A percentile compares a stretch with the other conserved stretches of the same genome.
These are phyloP conservation scores for Gavialis gangeticus DNA, from an alignment of 2,113 vertebrate species.

Conservation along the genomic window DNA sequence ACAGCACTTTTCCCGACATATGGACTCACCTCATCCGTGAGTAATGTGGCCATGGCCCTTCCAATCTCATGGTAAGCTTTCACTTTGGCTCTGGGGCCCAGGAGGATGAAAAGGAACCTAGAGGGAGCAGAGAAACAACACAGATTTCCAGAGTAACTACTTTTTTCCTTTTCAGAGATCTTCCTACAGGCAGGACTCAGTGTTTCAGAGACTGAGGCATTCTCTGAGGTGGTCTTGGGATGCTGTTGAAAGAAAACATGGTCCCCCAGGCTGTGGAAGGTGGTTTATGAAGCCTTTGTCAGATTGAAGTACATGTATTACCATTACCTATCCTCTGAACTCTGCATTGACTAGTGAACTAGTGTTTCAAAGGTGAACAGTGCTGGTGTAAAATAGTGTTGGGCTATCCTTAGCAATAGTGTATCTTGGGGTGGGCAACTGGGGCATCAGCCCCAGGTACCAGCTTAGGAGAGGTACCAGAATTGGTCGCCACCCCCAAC, in stretches of 20 bases:
- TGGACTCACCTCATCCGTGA: conserved; percentile 80
- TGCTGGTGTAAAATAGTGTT: too few relatives aligned
- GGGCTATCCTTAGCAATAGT: too few relatives aligned
- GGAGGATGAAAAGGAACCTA: conserved; percentile 85
- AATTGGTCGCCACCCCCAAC: too few relatives aligned
- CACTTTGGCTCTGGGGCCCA: conserved; percentile 71
- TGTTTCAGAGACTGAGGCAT: accelerated
- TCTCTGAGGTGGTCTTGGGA: not conserved
- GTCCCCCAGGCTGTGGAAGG: too few relatives aligned
- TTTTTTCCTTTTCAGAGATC: accelerated
- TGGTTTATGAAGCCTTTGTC: not conserved
- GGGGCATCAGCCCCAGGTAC: too few relatives aligned
- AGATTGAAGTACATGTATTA: not conserved
- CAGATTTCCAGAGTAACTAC: not conserved
- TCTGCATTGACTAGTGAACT: not conserved
- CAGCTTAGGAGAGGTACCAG: too few relatives aligned
- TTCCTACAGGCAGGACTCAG: accelerated
- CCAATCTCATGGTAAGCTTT: conserved; percentile 81
- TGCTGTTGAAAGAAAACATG: not conserved
- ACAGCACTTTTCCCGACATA: not conserved
- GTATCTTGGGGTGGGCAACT: too few relatives aligned
- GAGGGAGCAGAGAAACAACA: not conserved
- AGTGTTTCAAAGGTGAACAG: not conserved
- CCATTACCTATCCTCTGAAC: not conserved
- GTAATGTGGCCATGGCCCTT: conserved; percentile 79